Evolutionary conservation across 1,140 invertebrate species (phyloP).

Genomic region (Zaprionus ornatus): DNA sequence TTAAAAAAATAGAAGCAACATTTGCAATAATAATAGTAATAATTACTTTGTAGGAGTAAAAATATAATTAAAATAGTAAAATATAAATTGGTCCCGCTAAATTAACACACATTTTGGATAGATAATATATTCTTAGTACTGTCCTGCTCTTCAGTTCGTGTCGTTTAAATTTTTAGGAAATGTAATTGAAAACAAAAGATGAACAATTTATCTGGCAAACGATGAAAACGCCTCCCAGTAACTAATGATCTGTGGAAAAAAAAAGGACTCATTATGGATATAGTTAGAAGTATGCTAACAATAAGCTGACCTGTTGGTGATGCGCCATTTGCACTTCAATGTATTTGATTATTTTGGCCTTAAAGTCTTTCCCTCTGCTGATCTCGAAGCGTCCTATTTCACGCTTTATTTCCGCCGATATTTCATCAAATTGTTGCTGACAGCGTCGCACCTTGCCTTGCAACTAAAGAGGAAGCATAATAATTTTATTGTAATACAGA

Average conservation of each 20-base stretch:
- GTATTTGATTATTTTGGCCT: constrained; percentile 94
- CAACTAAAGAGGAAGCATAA: constrained; percentile 89
- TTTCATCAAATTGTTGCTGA: constrained; percentile 98
- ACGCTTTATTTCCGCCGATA: constrained; percentile 97
- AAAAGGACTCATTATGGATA: not conserved
- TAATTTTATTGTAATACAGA: not conserved
- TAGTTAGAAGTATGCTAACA: not conserved
- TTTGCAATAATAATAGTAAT: constrained; percentile 56
- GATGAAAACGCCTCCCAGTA: constrained; percentile 98
- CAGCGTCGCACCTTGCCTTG: constrained; percentile 97
- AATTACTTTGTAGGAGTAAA: constrained; percentile 56
- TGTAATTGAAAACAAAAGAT: constrained; percentile 52
- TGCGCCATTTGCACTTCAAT: constrained; percentile 97
- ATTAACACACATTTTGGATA: constrained; percentile 27
- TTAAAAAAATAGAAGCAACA: constrained; percentile 60
- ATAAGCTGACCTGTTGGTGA: constrained; percentile 92
- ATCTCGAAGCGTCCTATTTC: constrained; percentile 97
- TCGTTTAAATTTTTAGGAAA: constrained; percentile 35
- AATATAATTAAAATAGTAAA: constrained; percentile 58
- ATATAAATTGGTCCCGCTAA: constrained; percentile 71
- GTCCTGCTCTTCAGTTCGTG: constrained; percentile 29
- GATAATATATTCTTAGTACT: constrained; percentile 40
- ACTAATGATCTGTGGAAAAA: constrained; percentile 90
- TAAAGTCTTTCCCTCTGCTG: constrained; percentile 95
- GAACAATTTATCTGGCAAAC: constrained; percentile 93